Conservation (phyloP, 1,140 invertebrate genomes). For the Anadara kagoshimensis region DNA sequence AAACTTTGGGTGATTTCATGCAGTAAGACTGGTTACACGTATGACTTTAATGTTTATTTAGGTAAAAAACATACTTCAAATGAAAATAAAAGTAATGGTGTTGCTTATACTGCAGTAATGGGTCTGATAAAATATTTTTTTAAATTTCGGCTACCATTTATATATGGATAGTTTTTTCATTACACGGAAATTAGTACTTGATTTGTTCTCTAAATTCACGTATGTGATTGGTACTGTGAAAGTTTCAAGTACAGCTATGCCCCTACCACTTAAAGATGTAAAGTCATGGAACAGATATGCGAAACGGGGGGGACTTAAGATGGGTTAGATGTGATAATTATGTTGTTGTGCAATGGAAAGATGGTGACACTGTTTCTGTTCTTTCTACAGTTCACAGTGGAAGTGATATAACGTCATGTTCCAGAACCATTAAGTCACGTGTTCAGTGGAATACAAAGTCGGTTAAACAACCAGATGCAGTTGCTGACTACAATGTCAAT, state of each 20-base stretch:
- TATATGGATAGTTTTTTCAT: too few relatives aligned
- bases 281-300: neutral
- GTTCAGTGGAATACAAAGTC: neutral
- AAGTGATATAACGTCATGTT: neutral
- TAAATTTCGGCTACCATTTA: too few relatives aligned
- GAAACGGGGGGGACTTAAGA: neutral
- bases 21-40: conserved; percentile 2
- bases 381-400: neutral
- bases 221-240: too few relatives aligned
- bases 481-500: conserved; percentile 1
- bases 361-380: neutral
- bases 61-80: neutral
- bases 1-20: conserved; percentile 8
- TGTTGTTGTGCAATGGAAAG: conserved; percentile 14
- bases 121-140: neutral
- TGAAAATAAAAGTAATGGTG: neutral
- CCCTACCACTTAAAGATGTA: neutral
- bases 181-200: too few relatives aligned
- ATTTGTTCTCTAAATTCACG: too few relatives aligned
- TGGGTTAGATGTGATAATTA: conserved; percentile 3
- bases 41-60: conserved; percentile 1
- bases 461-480: neutral
- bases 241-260: conserved; percentile 14
- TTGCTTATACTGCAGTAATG: conserved; percentile 2
- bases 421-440: neutral